Percentiles rank a stretch among this genome's conserved stretches.
Evolutionary conservation across 2,113 vertebrate species (phyloP).

Genomic region (Grus americana): DNA sequence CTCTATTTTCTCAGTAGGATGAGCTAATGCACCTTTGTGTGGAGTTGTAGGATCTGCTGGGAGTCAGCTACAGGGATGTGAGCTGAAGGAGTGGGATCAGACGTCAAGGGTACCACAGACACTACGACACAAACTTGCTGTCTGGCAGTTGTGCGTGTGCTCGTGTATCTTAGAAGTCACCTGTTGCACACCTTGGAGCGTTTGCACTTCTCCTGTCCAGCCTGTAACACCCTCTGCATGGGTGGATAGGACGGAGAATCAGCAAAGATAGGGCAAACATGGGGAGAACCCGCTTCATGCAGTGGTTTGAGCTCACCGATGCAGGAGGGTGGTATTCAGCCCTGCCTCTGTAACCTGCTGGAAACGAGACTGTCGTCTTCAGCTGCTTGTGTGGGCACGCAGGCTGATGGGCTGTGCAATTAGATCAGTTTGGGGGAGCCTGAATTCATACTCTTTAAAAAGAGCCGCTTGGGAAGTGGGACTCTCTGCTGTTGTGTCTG

Average conservation of each 20-base stretch:
- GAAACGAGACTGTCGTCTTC: not conserved
- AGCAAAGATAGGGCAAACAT: fast-evolving
- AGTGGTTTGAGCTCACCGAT: fast-evolving
- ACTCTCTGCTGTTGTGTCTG: not conserved
- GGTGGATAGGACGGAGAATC: not conserved
- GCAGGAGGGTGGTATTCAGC: not conserved
- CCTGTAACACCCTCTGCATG: not conserved
- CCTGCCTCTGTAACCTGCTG: not conserved
- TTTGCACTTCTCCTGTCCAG: not conserved
- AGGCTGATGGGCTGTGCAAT: not conserved
- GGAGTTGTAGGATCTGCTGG: not conserved
- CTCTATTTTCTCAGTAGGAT: not conserved
- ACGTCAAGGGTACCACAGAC: fast-evolving
- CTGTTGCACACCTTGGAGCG: not conserved
- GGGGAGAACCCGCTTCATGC: fast-evolving
- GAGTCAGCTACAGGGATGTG: not conserved
- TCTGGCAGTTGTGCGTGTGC: not conserved
- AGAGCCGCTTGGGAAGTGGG: not conserved
- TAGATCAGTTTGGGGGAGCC: not conserved
- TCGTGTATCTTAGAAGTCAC: not conserved
- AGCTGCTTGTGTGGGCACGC: not conserved
- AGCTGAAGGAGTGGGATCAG: not conserved
- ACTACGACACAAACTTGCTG: fast-evolving
- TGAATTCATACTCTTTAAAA: not conserved
- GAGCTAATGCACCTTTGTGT: not conserved